Evolutionary conservation across 2,888 invertebrate genomes (phyloP).

Genomic region (Dilophus febrilis): DNA sequence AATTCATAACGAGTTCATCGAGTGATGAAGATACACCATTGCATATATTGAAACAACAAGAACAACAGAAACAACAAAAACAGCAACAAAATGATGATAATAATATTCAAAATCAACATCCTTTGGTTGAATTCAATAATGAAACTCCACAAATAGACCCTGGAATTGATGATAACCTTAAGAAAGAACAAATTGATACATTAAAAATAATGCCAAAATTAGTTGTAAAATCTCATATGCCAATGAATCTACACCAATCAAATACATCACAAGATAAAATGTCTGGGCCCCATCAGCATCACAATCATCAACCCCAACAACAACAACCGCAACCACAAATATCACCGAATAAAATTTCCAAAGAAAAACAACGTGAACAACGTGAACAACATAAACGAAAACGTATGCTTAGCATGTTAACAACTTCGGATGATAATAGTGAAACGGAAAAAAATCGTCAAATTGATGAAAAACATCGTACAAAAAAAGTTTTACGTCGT

Average conservation of each 20-base stretch:
- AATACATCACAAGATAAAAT: no score
- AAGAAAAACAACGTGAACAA: constrained; percentile 17
- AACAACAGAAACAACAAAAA: neutral
- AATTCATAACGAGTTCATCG: constrained; percentile 6
- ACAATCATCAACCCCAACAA: neutral
- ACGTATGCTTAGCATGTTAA: constrained; percentile 20
- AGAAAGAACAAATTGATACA: neutral
- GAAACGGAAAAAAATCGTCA: no score
- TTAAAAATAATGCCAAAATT: no score
- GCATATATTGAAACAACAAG: constrained; percentile 10
- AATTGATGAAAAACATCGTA: constrained; percentile 9
- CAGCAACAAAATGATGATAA: constrained; percentile 13
- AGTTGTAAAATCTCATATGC: no score
- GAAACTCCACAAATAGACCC: constrained; percentile 26
- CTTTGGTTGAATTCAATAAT: no score
- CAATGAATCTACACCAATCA: no score
- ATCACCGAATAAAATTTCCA: constrained; percentile 32
- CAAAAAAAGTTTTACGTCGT: constrained; percentile 19
- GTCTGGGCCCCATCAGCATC: no score
- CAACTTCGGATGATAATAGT: constrained; percentile 13
- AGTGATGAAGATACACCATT: constrained; percentile 21
- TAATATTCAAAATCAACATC: no score
- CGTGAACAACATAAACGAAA: constrained; percentile 31
- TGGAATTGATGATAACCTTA: neutral
- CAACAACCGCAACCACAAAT: constrained; percentile 17